Percentiles rank a stretch among this genome's conserved stretches.
Evolutionary conservation across 2,797 vertebrate genomes (phyloP).

Genomic region (Cyprinodon diabolis): DNA sequence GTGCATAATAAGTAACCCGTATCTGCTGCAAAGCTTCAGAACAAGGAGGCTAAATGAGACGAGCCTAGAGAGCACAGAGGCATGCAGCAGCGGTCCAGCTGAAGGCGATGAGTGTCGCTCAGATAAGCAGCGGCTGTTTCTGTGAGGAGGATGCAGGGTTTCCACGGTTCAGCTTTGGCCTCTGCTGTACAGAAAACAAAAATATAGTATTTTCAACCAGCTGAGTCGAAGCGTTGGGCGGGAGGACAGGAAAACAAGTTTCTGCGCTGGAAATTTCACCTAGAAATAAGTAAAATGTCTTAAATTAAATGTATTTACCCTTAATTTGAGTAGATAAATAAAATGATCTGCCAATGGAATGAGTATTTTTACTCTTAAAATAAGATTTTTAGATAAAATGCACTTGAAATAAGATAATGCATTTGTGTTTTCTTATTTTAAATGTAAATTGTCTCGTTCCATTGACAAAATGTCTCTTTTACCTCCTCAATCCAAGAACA

Average conservation of each 20-base stretch:
- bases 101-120: conserved; percentile 20
- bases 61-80: conserved; percentile 29
- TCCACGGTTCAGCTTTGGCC: conserved; percentile 40
- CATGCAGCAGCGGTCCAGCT: conserved; percentile 30
- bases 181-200: conserved; percentile 27
- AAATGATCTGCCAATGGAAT: too few relatives aligned
- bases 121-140: conserved; percentile 4
- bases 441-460: too few relatives aligned
- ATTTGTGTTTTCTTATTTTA: too few relatives aligned
- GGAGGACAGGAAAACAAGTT: conserved; percentile 61
- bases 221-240: conserved; percentile 61
- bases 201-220: conserved; percentile 32
- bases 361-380: too few relatives aligned
- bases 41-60: conserved; percentile 39
- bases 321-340: too few relatives aligned
- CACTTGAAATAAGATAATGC: too few relatives aligned
- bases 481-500: too few relatives aligned
- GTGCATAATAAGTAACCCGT: conserved; percentile 53
- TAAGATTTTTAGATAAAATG: too few relatives aligned
- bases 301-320: too few relatives aligned
- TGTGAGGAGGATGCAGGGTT: conserved; percentile 53
- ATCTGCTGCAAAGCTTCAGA: conserved; percentile 57
- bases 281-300: too few relatives aligned
- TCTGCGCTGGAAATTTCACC: conserved; percentile 11
- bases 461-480: too few relatives aligned